phyloP scores from a whole-genome alignment of 1,140 invertebrate species.

The Wiebesia pumilae region DNA sequence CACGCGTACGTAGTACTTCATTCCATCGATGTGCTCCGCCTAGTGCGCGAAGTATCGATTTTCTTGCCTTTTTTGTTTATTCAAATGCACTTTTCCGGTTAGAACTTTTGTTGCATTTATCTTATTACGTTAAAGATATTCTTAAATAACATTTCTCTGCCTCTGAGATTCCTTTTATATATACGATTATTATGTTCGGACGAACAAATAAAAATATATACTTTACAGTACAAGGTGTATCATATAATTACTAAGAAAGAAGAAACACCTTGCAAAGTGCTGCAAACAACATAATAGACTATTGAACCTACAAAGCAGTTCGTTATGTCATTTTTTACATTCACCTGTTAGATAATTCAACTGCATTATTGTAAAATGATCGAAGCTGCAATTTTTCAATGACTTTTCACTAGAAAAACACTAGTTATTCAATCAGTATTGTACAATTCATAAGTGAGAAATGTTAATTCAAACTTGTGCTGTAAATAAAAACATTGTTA shows the following conservation, averaged over 20 bases:
- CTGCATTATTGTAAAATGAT: not conserved
- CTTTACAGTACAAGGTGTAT: not conserved
- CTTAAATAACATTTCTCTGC: not conserved
- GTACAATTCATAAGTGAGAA: too few relatives aligned
- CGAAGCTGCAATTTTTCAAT: not conserved
- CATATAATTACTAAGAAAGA: not conserved
- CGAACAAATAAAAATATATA: not conserved
- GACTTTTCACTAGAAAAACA: too few relatives aligned
- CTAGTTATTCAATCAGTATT: too few relatives aligned
- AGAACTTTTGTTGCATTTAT: not conserved
- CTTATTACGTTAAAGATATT: not conserved
- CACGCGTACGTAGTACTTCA: not conserved
- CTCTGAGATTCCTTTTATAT: not conserved
- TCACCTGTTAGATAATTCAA: not conserved
- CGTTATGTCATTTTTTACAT: not conserved
- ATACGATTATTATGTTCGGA: not conserved
- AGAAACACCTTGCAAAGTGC: not conserved
- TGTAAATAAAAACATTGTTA: too few relatives aligned
- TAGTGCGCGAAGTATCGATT: not conserved
- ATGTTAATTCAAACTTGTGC: too few relatives aligned
- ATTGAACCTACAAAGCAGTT: not conserved
- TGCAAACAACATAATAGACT: not conserved
- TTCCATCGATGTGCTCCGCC: not conserved
- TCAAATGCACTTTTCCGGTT: not conserved
- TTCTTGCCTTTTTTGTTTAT: not conserved